Conservation (phyloP, 2,113 vertebrate genomes). For the Paratilapia polleni region DNA sequence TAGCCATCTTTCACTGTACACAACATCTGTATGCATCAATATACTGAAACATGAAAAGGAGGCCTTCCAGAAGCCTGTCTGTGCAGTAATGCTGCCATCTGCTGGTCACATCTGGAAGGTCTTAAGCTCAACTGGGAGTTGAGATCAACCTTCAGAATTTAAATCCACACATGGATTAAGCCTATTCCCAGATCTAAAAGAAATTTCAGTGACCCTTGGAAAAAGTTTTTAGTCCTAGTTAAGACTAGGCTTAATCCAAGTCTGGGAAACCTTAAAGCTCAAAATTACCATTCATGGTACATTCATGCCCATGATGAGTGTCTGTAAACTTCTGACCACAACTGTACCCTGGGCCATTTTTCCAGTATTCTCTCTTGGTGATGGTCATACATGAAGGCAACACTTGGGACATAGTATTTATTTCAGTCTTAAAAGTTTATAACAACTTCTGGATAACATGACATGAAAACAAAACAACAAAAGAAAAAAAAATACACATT, state of each 20-base stretch:
- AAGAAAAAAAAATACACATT: slow-evolving; percentile 56
- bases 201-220: too few species aligned
- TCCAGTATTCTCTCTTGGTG: not conserved
- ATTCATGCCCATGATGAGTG: too few species aligned
- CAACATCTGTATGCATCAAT: not conserved
- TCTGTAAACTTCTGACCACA: too few species aligned
- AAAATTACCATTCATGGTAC: too few species aligned
- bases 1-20: too few species aligned
- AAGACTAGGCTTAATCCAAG: too few species aligned
- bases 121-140: not conserved
- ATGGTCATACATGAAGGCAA: slow-evolving; percentile 12
- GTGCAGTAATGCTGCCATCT: not conserved
- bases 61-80: not conserved
- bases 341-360: too few species aligned
- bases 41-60: not conserved
- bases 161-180: not conserved
- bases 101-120: not conserved
- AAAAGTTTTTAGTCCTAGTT: too few species aligned
- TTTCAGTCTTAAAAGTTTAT: slow-evolving; percentile 83
- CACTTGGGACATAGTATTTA: slow-evolving; percentile 78
- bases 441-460: slow-evolving; percentile 84
- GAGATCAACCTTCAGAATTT: not conserved
- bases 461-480: slow-evolving; percentile 70
- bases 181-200: not conserved
- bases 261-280: too few species aligned